phyloP scores from a whole-genome alignment of 2,888 invertebrate species.

The Cephus spinipes region DNA sequence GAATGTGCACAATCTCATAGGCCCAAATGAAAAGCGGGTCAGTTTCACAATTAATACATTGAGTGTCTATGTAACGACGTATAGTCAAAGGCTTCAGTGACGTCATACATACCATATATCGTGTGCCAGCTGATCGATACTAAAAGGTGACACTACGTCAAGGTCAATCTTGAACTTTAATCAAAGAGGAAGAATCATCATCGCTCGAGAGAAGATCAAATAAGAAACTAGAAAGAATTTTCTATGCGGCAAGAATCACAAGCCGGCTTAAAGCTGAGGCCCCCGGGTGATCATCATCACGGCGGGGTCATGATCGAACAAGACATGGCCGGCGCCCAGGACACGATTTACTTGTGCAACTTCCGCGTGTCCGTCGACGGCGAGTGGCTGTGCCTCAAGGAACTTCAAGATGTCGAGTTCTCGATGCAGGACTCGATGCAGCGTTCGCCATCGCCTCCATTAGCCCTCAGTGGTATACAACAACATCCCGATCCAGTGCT shows the following conservation, averaged over 20 bases:
- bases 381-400: constrained; percentile 95
- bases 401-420: constrained; percentile 90
- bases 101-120: neutral
- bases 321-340: constrained; percentile 90
- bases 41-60: neutral
- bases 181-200: neutral
- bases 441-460: constrained; percentile 73
- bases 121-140: constrained; percentile 16
- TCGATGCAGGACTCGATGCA: constrained; percentile 79
- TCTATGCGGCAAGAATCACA: constrained; percentile 63
- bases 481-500: constrained; percentile 55
- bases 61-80: neutral
- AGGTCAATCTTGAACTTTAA: neutral
- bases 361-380: constrained; percentile 97
- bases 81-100: neutral
- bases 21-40: neutral
- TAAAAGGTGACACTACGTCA: neutral
- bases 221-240: constrained; percentile 25
- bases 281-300: constrained; percentile 57
- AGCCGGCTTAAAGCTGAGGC: constrained; percentile 54
- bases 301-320: constrained; percentile 67
- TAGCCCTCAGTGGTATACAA: constrained; percentile 69
- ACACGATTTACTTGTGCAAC: constrained; percentile 96
- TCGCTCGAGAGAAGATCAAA: constrained; percentile 1
- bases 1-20: neutral